Evolutionary conservation across 1,140 invertebrate species (phyloP), one percentile per base, ranked within the genome.

Genomic region (Papilio polytes): DNA sequence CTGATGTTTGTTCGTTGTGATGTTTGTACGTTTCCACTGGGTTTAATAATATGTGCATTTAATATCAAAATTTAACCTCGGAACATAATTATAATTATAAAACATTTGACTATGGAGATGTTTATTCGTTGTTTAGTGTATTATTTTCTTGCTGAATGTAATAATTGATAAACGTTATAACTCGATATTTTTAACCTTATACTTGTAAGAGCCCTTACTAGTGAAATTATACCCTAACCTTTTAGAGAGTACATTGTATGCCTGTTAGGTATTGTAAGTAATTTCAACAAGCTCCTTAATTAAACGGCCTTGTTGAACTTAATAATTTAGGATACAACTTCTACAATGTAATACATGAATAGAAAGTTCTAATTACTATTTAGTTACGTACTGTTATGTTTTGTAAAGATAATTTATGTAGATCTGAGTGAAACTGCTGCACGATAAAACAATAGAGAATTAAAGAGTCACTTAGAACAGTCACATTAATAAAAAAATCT

Each of bases 201-300:
- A 8, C 0, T 53, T 53, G 2, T 7, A 18, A 7, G n/a, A 20
- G n/a, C n/a, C 53, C 18, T 56, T 63, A 56, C 13, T 63, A 70
- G 26, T 70, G 26, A 26, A 70, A 70, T 15, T 13, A 15, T 70
- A 70, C 12, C 63, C 4, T 70, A 36, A 70, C 63, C 63, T 13
- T 70, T 6, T 31, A 6, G 12, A 15, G 12, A 15, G 26, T 36
- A 31, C 22, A 31, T 31, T 15, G 26, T 70, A 70, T 36, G 26
- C 63, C 63, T 70, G 12, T 31, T 31, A 18, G 26, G 63, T 70
- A 36, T 70, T 70, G 12, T 70, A 15, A 6, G 22, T 70, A 70
- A 70, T 70, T 70, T 31, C 22, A 70, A 70, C 63, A 70, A 70
- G 63, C 22, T 70, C 63, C 63, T 70, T 70, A 70, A 70, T 70